Percentiles rank a stretch among this genome's conserved stretches.
Evolutionary conservation across 2,113 vertebrate genomes (phyloP).

Genomic region (Halcyon malimbica): DNA sequence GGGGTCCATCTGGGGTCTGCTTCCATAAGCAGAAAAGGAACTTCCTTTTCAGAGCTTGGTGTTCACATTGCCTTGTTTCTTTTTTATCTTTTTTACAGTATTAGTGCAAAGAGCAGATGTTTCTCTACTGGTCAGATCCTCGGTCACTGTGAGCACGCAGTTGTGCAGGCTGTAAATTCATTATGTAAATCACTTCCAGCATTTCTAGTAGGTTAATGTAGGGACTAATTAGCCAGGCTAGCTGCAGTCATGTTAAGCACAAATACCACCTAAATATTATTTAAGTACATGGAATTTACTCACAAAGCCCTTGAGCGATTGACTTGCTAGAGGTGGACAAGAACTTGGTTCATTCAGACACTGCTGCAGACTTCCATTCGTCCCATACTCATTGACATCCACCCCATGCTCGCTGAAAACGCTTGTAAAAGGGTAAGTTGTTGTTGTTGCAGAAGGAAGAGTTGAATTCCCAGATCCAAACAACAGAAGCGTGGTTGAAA

Average conservation of each 20-base stretch:
- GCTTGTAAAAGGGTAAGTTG: background rate
- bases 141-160: rapidly evolving
- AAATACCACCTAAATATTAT: background rate
- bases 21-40: background rate
- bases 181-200: background rate
- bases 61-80: background rate
- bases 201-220: background rate
- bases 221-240: background rate
- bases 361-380: background rate
- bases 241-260: background rate
- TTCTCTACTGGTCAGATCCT: background rate
- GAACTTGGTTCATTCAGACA: background rate
- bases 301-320: background rate
- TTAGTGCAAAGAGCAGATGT: background rate
- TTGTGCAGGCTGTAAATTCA: background rate
- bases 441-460: background rate
- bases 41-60: background rate
- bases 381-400: background rate
- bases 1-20: background rate
- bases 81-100: background rate
- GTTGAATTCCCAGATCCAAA: background rate
- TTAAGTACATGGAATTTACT: background rate
- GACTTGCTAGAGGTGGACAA: background rate
- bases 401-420: background rate
- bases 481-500: background rate